These are phyloP conservation scores for Garrulus glandarius DNA, from an alignment of 2,797 vertebrate species.

Conservation along the genomic window DNA sequence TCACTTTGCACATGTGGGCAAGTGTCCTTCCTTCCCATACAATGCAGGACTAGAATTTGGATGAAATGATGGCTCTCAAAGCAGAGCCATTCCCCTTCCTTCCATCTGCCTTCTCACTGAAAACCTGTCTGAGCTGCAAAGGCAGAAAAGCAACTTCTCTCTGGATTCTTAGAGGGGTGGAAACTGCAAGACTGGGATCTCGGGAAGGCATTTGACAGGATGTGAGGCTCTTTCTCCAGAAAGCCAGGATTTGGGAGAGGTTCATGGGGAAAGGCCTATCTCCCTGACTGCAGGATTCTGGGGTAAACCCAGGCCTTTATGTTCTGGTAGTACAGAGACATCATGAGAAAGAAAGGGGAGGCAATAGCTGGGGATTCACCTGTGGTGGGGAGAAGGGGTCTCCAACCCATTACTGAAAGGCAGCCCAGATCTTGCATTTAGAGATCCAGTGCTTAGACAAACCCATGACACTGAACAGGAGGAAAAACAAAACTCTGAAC, in stretches of 20 bases:
- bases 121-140: background rate
- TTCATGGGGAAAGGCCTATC: background rate
- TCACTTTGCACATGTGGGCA: background rate
- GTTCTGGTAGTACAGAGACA: accelerated
- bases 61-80: background rate
- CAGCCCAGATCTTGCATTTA: background rate
- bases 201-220: background rate
- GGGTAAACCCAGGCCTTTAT: background rate
- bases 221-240: background rate
- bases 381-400: background rate
- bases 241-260: background rate
- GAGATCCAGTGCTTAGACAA: background rate
- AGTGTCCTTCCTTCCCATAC: background rate
- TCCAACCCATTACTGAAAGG: background rate
- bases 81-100: background rate
- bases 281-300: background rate
- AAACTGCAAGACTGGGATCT: background rate
- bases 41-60: background rate
- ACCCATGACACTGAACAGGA: background rate
- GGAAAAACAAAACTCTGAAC: background rate
- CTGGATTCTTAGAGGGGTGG: background rate
- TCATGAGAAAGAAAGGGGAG: background rate
- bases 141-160: background rate
- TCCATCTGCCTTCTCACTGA: background rate
- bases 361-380: background rate